A percentile compares a stretch with the other conserved stretches of the same genome.
Conservation (phyloP, 1,140 invertebrate species). For the Rhagoletis zephyria region DNA sequence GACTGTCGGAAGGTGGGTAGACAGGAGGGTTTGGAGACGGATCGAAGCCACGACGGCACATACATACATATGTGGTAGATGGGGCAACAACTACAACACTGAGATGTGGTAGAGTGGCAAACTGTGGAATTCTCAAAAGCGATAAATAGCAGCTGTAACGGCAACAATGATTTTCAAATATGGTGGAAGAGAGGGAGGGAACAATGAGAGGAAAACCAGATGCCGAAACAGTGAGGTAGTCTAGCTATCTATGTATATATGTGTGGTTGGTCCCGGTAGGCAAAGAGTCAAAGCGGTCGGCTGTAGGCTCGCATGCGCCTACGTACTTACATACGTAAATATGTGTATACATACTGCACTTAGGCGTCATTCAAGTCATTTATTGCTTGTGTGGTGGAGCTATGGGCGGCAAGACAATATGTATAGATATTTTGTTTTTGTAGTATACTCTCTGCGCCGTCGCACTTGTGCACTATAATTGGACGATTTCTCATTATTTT, state of each 20-base stretch:
- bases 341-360: background rate
- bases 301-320: background rate
- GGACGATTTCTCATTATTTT: background rate
- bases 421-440: background rate
- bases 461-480: background rate
- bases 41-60: background rate
- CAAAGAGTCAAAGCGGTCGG: background rate
- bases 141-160: constrained; percentile 36
- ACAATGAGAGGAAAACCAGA: background rate
- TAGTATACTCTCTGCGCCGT: background rate
- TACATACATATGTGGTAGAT: background rate
- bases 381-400: background rate
- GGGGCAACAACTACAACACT: constrained; percentile 8
- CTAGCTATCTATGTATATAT: background rate
- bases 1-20: background rate
- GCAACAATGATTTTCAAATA: background rate
- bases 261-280: background rate
- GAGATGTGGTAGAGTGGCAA: constrained; percentile 8
- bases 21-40: background rate
- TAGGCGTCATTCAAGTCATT: background rate
- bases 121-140: background rate
- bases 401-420: background rate
- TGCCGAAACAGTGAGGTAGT: background rate
- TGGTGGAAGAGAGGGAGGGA: background rate
- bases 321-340: background rate